Evolutionary conservation across 2,888 invertebrate genomes (phyloP).

Genomic region (Teleogryllus oceanicus): DNA sequence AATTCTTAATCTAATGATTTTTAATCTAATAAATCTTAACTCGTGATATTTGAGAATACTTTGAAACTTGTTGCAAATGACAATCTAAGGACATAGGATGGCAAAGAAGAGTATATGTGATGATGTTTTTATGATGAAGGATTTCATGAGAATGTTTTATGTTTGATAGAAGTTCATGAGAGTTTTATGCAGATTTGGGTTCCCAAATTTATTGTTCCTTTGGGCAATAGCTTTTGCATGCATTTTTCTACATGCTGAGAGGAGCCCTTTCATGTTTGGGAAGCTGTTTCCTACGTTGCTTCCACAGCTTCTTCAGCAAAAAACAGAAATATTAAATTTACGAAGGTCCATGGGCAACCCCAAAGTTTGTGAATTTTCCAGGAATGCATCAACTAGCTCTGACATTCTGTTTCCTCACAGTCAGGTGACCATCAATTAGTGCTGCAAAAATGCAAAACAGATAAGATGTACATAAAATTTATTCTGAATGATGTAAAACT

Average conservation of each 20-base stretch:
- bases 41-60: too few species aligned
- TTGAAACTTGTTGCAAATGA: too few species aligned
- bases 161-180: too few species aligned
- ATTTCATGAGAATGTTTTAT: too few species aligned
- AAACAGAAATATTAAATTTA: conserved; percentile 46
- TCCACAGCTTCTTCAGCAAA: conserved; percentile 41
- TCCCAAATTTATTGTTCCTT: conserved; percentile 48
- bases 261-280: conserved; percentile 23
- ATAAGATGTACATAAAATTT: too few species aligned
- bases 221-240: conserved; percentile 43
- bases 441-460: neutral
- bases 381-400: conserved; percentile 40
- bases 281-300: conserved; percentile 21
- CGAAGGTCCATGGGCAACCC: conserved; percentile 42
- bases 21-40: too few species aligned
- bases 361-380: conserved; percentile 40
- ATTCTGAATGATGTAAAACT: too few species aligned
- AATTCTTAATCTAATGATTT: too few species aligned
- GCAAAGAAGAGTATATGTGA: too few species aligned
- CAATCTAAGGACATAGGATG: too few species aligned
- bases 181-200: conserved; percentile 40
- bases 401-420: conserved; percentile 41
- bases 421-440: conserved; percentile 34
- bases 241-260: conserved; percentile 41
- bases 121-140: too few species aligned